These are phyloP conservation scores for Setipinna tenuifilis DNA, from an alignment of 2,797 vertebrate species.

Conservation along the genomic window DNA sequence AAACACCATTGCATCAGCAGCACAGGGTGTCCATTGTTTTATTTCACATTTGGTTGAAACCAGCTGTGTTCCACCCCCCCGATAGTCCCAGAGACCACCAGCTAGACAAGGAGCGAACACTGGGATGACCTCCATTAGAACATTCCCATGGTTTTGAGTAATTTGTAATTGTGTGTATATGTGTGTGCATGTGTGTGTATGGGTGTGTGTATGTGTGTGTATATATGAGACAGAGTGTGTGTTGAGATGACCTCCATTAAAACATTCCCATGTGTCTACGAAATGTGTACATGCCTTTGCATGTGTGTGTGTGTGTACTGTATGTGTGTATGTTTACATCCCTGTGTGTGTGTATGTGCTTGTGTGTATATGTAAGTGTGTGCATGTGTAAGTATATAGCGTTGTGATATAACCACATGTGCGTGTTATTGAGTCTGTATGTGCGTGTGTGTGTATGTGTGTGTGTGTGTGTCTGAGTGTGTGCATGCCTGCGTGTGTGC, in stretches of 20 bases:
- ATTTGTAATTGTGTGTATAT: not conserved
- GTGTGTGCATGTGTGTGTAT: not conserved
- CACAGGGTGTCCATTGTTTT: not conserved
- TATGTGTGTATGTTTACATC: not conserved
- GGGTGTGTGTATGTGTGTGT: not conserved
- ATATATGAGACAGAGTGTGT: not conserved
- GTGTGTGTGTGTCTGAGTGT: no score
- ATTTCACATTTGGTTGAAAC: not conserved
- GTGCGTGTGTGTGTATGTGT: no score
- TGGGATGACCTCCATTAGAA: not conserved
- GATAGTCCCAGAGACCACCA: conserved; percentile 3
- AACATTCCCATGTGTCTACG: no score
- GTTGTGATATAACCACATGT: not conserved
- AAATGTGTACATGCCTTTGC: not conserved
- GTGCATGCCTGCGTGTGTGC: not conserved
- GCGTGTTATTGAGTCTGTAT: no score
- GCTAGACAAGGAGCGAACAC: not conserved
- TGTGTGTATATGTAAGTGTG: not conserved
- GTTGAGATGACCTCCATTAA: not conserved
- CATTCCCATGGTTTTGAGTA: not conserved
- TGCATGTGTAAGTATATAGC: not conserved
- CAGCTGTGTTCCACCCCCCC: not conserved
- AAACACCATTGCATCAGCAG: not conserved
- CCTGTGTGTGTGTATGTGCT: not conserved
- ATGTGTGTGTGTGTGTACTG: not conserved